Base-by-base conservation (phyloP, 2,797 vertebrate genomes). In the Allobates femoralis region DNA sequence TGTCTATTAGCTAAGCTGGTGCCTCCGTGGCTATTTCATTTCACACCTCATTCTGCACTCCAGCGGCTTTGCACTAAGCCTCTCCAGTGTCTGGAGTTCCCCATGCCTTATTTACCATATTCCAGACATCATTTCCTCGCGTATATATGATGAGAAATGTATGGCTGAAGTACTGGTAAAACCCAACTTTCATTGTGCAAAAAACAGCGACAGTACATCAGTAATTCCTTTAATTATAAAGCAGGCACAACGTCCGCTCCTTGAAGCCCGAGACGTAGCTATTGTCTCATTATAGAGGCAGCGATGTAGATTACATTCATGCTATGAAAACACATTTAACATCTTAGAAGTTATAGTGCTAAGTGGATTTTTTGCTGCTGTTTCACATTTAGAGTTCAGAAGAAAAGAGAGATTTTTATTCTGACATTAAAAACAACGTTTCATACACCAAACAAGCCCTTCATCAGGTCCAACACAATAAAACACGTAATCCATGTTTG, bases 31-130 rank as follows among this genome's bases (percentile, higher is more conserved):
- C 56, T 67, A 87, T 82, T 84, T 83, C 1, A 79, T 86, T 88
- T 91, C 84, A 87, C 30, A 86, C 53, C 32, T 88, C 53, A 84
- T 58, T 84, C 37, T 89, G 84, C 28, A 89, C 55, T 86, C 85
- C 81, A 74, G 75, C 84, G 23, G 76, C 58, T 89, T 69, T 80
- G 30, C 16, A 81, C 74, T 89, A 89, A 87, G 23, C 41, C 85
- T 41, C 76, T n/a, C 46, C 46, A 86, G 81, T 37, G 51, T 87
- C 86, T 88, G 82, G 26, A 75, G 83, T 92, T 92, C 90, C 50
- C 91, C 19, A 32, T 79, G 58, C 62, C 87, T 89, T 87, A 85
- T 89, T 90, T 91, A 88, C 84, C 73, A 50, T 51, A 34, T 53
- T 84, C 85, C 78, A 88, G 87, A 88, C 77, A 88, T 88, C 83